phyloP scores from a whole-genome alignment of 2,797 vertebrate genomes.

The Megaceryle alcyon region DNA sequence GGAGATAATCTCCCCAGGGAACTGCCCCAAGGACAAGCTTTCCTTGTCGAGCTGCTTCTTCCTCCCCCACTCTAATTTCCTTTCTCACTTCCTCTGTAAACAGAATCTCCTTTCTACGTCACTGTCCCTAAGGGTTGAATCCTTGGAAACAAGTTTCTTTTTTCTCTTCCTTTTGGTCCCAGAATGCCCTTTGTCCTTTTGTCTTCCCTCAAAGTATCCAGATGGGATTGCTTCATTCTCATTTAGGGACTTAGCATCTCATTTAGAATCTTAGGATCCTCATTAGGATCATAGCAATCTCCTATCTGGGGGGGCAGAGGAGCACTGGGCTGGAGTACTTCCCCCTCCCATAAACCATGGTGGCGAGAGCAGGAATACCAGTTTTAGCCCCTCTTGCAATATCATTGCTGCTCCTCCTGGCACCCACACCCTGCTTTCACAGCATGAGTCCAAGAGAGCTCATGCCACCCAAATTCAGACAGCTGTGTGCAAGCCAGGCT shows the following conservation, averaged over 20 bases:
- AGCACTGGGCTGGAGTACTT: background rate
- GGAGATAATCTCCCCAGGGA: background rate
- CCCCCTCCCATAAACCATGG: background rate
- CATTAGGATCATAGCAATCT: background rate
- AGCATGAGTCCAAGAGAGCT: background rate
- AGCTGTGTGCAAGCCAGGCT: background rate
- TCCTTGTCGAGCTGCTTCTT: background rate
- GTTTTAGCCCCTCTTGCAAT: background rate
- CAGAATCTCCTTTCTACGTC: conserved; percentile 10
- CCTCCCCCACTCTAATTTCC: background rate
- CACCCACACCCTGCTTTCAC: background rate
- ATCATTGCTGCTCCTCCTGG: background rate
- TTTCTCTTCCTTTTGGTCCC: background rate
- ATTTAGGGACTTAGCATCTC: background rate
- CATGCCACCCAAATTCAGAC: background rate
- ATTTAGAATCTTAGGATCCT: background rate
- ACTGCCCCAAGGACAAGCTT: background rate
- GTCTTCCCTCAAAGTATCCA: background rate
- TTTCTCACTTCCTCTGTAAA: background rate
- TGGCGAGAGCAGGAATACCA: background rate
- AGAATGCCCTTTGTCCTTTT: background rate
- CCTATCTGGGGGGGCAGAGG: background rate
- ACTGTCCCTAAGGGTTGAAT: background rate
- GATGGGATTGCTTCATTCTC: background rate
- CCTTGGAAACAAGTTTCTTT: conserved; percentile 5